Base-by-base conservation (phyloP, 2,113 vertebrate species). In the Litocranius walleri region DNA sequence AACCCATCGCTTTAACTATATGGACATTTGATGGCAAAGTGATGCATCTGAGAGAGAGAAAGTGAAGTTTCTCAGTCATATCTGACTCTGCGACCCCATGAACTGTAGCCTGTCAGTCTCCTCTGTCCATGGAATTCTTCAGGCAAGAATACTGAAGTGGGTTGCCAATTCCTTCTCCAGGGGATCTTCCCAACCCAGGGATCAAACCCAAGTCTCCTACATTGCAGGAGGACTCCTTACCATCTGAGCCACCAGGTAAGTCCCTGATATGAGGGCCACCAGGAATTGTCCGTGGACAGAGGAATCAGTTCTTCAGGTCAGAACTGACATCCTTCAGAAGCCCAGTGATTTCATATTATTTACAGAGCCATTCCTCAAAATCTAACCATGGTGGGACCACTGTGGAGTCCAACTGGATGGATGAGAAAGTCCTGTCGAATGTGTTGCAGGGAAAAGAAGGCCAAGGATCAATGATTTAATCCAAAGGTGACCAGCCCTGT, bases 381-480 rank as follows among this genome's bases (percentile, higher is more conserved):
- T 62, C 67, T 19, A 21, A 21, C 48, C 48, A 52, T 6, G 17
- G 14, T 52, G 48, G n/a, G 23, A 33, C 30, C 12, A 43, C 19
- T 3, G 25, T 1, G 27, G 40, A 56, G 62, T 11, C 4, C 1
- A 8, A 21, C n/a, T 3, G 1, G 36, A 6, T 1, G 23, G 27
- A 23, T n/a, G 15, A 67, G 67, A 74, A 86, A 82, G 30, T 61
- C 43, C 50, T 5, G 36, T 7, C 6, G 0, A 11, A 4, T 59
- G n/a, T 13, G 3, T 25, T 52, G 33, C 40, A 29, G 40, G 50
- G 33, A 36, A 80, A 64, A 61, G 17, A 48, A 27, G 14, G 17
- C 67, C 1, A 0, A 40, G 2, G 33, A 48, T 40, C 3, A 0
- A 0, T n/a, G 57, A 48, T 50, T 64, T 36, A 12, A 27, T 29